These are phyloP conservation scores for Heliornis fulica DNA, from an alignment of 2,113 vertebrate genomes.

Conservation along the genomic window DNA sequence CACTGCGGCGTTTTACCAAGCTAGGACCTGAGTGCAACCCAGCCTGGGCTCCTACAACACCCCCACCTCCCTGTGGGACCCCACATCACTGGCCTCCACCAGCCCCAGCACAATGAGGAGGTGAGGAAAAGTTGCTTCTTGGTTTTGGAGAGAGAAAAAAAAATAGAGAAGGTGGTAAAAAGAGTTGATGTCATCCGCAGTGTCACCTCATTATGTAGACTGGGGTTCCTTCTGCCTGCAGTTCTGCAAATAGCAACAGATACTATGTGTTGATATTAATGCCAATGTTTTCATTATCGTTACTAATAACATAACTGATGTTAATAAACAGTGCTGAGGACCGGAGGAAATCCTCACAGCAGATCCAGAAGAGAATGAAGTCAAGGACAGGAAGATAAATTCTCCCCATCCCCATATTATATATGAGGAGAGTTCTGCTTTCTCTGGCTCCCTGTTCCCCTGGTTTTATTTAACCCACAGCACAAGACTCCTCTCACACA, in stretches of 20 bases:
- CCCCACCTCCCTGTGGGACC: neutral
- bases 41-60: neutral
- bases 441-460: neutral
- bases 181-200: neutral
- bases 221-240: neutral
- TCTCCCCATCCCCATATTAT: neutral
- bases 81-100: neutral
- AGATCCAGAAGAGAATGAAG: neutral
- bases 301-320: neutral
- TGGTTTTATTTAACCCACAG: neutral
- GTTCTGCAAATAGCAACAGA: neutral
- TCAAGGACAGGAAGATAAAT: neutral
- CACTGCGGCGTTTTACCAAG: neutral
- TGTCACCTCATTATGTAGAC: neutral
- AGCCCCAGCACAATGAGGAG: neutral
- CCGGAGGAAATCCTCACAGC: neutral
- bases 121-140: neutral
- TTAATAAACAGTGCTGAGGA: neutral
- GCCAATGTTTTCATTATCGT: neutral
- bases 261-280: neutral
- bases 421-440: neutral
- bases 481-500: neutral
- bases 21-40: neutral
- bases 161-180: neutral
- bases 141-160: neutral